phyloP scores from a whole-genome alignment of 2,797 vertebrate genomes.

The Alfaro cultratus region DNA sequence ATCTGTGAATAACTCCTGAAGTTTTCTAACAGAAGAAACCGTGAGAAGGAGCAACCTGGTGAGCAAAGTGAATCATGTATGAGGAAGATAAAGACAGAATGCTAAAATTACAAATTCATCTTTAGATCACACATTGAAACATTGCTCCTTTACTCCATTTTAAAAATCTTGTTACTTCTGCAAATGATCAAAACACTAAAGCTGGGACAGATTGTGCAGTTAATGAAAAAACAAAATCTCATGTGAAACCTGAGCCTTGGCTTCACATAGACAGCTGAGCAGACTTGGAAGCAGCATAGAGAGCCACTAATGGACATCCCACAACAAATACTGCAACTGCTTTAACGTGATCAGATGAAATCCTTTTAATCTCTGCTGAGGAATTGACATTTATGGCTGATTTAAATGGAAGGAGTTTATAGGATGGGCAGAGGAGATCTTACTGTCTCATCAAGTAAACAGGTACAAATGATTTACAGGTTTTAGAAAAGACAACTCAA shows the following conservation, averaged over 20 bases:
- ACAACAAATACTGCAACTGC: slow-evolving; percentile 69
- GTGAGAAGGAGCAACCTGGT: neutral
- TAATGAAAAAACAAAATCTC: slow-evolving; percentile 22
- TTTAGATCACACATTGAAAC: slow-evolving; percentile 6
- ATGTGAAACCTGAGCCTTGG: slow-evolving; percentile 24
- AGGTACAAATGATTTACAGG: neutral
- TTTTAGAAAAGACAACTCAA: neutral
- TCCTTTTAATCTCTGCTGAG: slow-evolving; percentile 57
- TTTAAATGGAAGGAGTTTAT: neutral
- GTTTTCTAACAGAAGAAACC: neutral
- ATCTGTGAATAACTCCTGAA: neutral
- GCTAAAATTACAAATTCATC: slow-evolving; percentile 1
- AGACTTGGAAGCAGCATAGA: slow-evolving; percentile 47
- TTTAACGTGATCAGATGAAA: slow-evolving; percentile 65
- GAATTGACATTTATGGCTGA: neutral
- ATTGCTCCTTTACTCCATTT: neutral
- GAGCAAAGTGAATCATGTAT: neutral
- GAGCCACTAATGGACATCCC: slow-evolving; percentile 50
- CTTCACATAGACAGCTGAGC: slow-evolving; percentile 34
- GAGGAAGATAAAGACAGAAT: neutral
- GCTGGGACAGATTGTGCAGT: slow-evolving; percentile 15
- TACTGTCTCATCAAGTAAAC: neutral
- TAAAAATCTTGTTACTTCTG: slow-evolving; percentile 2
- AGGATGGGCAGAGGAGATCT: neutral
- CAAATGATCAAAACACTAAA: slow-evolving; percentile 30